Evolutionary conservation across 2,888 invertebrate genomes (phyloP), one percentile per base, ranked within the genome.

Genomic region (Pemphredon lugubris): DNA sequence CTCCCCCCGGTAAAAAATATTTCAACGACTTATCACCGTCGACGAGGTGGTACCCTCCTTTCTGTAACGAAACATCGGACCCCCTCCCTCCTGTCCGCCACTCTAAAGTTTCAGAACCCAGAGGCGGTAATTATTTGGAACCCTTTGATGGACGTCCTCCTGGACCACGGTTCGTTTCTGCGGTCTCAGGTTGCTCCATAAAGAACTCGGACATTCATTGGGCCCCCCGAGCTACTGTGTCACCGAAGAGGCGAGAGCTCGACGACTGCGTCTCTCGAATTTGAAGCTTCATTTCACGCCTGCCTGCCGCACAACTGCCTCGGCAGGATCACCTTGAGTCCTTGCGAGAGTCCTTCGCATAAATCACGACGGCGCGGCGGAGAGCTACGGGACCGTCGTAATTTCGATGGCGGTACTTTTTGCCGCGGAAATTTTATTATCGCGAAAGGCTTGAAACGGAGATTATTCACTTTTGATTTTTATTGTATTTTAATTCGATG

Each of bases 91-190:
- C 32, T 11, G 45, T 23, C 18, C 14, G 6, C 37, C 39, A n/a
- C n/a, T n/a, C n/a, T n/a, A n/a, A n/a, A n/a, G n/a, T n/a, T n/a
- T n/a, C n/a, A 21, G 34, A 6, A 14, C 57, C 21, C 34, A 20
- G 7, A 55, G 75, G 77, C 85, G 84, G 84, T 85, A 79, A 85
- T 88, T 88, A 86, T 81, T 79, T 65, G 83, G 86, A 87, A 88
- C 88, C 87, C 88, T 89, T 88, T 88, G 88, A 87, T 86, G 85
- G 76, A 81, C 84, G 81, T 84, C 84, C 85, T 86, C 77, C 73
- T 54, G 63, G 47, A 54, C 55, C 58, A 51, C 68, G 71, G n/a
- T 71, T 74, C 77, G 65, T 66, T 76, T 69, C 75, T 44, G 34
- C 53, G 67, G 84, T 86, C 79, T 88, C 86, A 67, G 71, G 76